Percentiles rank a stretch among this genome's conserved stretches.
Conservation (phyloP, 2,113 vertebrate genomes). For the Pteropus alecto region DNA sequence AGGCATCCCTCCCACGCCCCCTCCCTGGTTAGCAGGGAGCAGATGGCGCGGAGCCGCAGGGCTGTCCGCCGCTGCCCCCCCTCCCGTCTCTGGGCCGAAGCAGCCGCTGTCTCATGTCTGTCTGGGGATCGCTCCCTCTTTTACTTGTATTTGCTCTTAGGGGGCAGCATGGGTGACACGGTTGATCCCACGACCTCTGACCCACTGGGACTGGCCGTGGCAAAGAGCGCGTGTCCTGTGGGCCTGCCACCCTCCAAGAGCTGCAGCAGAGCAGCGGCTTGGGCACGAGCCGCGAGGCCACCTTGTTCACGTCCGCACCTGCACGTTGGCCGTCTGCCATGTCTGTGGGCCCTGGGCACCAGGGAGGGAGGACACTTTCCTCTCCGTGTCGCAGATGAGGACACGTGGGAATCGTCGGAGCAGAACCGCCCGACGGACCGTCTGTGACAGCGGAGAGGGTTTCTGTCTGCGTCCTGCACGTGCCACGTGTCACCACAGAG, state of each 20-base stretch:
- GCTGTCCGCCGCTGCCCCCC: neutral
- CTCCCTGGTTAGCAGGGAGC: neutral
- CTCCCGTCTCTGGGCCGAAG: neutral
- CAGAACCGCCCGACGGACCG: rapidly evolving
- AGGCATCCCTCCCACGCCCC: neutral
- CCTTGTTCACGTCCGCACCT: neutral
- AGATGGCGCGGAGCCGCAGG: neutral
- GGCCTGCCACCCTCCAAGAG: too few relatives aligned
- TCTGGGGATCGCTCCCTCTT: neutral
- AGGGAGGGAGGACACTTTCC: neutral
- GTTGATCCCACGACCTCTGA: neutral
- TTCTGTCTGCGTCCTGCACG: rapidly evolving
- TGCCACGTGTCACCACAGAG: rapidly evolving
- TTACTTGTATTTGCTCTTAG: neutral
- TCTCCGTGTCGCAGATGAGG: neutral
- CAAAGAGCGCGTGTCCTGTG: neutral
- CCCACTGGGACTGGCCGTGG: rapidly evolving
- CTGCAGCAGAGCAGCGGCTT: neutral
- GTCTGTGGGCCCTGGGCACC: neutral
- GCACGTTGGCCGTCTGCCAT: neutral
- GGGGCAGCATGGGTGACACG: rapidly evolving
- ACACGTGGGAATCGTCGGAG: neutral
- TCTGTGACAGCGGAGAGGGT: rapidly evolving
- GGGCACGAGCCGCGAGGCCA: neutral
- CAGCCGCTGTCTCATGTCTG: neutral